Percentiles rank a stretch among this genome's conserved stretches.
These are phyloP conservation scores for Oncorhynchus masou DNA, from an alignment of 2,113 vertebrate species.

Conservation along the genomic window DNA sequence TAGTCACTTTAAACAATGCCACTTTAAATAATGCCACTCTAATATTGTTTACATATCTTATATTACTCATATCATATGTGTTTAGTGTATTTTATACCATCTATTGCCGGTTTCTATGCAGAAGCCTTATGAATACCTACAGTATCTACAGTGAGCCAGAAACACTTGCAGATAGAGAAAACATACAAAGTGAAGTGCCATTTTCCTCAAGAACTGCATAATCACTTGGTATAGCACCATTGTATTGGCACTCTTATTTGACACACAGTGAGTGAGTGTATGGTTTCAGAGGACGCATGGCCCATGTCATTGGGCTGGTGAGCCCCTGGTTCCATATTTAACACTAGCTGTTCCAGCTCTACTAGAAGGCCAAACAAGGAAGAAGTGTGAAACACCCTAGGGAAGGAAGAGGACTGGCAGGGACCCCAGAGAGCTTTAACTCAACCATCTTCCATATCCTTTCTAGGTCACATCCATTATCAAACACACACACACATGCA, in stretches of 20 bases:
- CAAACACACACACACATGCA: constrained; percentile 27
- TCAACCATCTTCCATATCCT: constrained; percentile 19
- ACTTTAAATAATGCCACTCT: too few relatives aligned
- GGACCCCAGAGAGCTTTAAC: constrained; percentile 34
- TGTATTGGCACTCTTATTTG: too few relatives aligned
- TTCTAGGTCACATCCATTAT: constrained; percentile 51
- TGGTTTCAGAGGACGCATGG: constrained; percentile 12
- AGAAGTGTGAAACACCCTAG: constrained; percentile 17
- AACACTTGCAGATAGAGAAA: not conserved
- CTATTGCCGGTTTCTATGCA: not conserved
- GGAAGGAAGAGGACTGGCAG: not conserved
- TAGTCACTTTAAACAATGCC: too few relatives aligned
- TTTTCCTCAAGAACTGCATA: too few relatives aligned
- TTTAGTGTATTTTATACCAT: too few relatives aligned
- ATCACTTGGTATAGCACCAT: not conserved
- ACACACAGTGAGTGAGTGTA: too few relatives aligned
- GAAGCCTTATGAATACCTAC: constrained; percentile 5
- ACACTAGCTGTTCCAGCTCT: not conserved
- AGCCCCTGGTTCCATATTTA: constrained; percentile 25
- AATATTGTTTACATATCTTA: too few relatives aligned
- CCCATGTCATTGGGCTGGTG: constrained; percentile 25
- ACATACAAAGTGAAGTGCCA: too few relatives aligned
- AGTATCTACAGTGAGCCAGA: not conserved
- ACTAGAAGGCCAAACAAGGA: not conserved
- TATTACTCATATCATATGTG: too few relatives aligned